Evolutionary conservation across 2,113 vertebrate genomes (phyloP).

Genomic region (Calyptommatus sinebrachiatus): DNA sequence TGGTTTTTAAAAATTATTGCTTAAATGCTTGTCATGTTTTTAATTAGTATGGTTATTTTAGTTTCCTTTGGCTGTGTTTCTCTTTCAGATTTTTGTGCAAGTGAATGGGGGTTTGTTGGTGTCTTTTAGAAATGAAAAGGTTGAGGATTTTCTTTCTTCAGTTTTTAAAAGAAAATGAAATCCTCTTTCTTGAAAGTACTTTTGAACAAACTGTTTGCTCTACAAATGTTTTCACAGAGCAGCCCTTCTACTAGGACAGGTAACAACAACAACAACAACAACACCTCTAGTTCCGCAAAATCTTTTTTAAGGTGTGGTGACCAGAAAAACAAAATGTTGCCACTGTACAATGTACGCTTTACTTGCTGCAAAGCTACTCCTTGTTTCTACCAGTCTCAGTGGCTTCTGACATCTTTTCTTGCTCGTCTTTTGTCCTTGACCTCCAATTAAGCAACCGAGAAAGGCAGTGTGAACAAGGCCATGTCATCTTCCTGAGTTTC

Average conservation of each 20-base stretch:
- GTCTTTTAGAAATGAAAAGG: background rate
- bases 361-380: no score
- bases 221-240: background rate
- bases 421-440: background rate
- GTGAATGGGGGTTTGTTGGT: background rate
- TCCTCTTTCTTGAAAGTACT: background rate
- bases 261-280: no score
- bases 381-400: background rate
- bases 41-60: background rate
- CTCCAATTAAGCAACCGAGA: background rate
- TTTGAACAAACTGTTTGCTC: background rate
- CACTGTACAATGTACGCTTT: background rate
- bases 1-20: constrained; percentile 44
- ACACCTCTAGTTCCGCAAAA: no score
- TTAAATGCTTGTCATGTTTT: constrained; percentile 40
- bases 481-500: background rate
- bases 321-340: background rate
- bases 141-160: background rate
- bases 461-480: background rate
- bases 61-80: background rate
- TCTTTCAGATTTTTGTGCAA: constrained; percentile 23
- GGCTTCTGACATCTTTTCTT: background rate
- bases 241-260: background rate
- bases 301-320: no score
- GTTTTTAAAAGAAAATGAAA: background rate